Conservation (phyloP, 2,888 invertebrate species). For the Synergus laeviventris region DNA sequence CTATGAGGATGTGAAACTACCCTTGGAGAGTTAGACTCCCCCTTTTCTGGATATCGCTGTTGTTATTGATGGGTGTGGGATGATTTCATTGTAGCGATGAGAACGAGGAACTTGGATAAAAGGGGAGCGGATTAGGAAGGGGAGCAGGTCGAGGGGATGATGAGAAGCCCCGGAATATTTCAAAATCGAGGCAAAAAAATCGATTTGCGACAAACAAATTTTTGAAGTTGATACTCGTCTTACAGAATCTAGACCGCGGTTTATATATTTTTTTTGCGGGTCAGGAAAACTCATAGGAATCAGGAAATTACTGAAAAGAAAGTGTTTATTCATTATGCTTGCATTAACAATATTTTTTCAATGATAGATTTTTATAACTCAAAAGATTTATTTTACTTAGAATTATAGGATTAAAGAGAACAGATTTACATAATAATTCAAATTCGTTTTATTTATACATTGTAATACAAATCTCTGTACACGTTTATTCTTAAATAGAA, state of each 20-base stretch:
- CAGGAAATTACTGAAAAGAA: too few relatives aligned
- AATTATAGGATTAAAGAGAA: neutral
- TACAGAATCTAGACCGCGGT: neutral
- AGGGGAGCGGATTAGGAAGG: conserved; percentile 1
- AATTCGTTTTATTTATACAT: neutral
- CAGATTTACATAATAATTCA: neutral
- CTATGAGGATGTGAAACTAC: conserved; percentile 16
- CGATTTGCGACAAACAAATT: neutral
- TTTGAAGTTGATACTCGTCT: neutral
- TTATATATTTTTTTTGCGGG: neutral
- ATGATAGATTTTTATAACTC: neutral
- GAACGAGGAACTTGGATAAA: neutral
- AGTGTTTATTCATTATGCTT: too few relatives aligned
- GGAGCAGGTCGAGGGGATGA: conserved; percentile 8
- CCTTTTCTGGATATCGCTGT: neutral
- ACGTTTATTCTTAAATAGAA: neutral
- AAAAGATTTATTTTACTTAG: neutral
- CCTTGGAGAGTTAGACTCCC: neutral
- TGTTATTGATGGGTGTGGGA: neutral
- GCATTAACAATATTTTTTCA: too few relatives aligned
- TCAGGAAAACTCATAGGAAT: too few relatives aligned
- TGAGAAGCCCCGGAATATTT: neutral
- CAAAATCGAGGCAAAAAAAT: neutral
- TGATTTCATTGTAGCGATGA: neutral
- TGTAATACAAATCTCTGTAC: neutral